Percentiles rank a stretch among this genome's conserved stretches.
phyloP scores from a whole-genome alignment of 2,797 vertebrate species.

The Gadopsis bispinosus region DNA sequence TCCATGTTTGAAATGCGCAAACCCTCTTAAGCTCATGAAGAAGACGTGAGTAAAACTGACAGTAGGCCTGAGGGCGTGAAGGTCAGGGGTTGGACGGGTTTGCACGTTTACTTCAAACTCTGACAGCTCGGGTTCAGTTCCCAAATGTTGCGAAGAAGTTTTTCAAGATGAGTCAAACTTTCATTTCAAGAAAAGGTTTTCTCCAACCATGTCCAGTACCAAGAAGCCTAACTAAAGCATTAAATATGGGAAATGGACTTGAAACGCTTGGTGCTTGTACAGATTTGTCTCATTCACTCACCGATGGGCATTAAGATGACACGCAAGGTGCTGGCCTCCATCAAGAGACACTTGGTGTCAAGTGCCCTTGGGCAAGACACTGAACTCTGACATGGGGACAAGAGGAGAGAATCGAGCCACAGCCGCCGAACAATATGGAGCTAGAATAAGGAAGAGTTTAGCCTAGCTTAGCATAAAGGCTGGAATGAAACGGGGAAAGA shows the following conservation, averaged over 20 bases:
- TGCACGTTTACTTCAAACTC: conserved; percentile 16
- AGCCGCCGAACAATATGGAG: too few relatives aligned
- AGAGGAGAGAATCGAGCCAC: too few relatives aligned
- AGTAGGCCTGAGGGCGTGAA: conserved; percentile 11
- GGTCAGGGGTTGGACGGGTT: conserved; percentile 6
- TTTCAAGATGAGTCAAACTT: conserved; percentile 2
- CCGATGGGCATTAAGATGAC: too few relatives aligned
- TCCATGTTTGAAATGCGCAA: conserved; percentile 3
- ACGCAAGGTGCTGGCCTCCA: too few relatives aligned
- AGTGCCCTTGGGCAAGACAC: too few relatives aligned
- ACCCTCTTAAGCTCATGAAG: background rate
- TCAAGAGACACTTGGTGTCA: too few relatives aligned
- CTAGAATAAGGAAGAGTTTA: background rate
- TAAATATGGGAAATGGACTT: too few relatives aligned
- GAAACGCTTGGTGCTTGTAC: too few relatives aligned
- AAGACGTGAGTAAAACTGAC: conserved; percentile 6
- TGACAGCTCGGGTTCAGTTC: conserved; percentile 21
- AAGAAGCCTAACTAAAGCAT: background rate
- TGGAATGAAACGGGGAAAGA: background rate
- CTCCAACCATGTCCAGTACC: background rate
- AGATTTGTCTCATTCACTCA: too few relatives aligned
- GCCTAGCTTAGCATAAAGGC: too few relatives aligned
- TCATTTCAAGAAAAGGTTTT: conserved; percentile 9
- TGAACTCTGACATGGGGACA: too few relatives aligned
- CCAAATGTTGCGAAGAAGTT: background rate